Conservation (phyloP, 2,888 invertebrate genomes). For the Tinea semifulvella region DNA sequence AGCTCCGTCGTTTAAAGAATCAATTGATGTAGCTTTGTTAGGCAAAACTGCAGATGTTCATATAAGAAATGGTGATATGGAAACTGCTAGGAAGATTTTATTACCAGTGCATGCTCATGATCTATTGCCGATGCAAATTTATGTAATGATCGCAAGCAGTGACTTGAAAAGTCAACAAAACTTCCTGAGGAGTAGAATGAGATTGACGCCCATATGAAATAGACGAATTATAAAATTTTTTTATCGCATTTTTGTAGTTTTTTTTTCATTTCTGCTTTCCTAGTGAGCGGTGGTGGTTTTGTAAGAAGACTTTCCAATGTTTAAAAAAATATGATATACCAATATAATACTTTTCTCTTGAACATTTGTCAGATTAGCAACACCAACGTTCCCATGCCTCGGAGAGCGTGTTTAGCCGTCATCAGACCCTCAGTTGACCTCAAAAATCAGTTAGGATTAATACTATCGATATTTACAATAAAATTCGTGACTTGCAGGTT, state of each 20-base stretch:
- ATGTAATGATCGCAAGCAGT: constrained; percentile 64
- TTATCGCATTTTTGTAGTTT: neutral
- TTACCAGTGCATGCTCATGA: constrained; percentile 56
- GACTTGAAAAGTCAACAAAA: constrained; percentile 59
- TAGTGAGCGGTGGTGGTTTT: too few relatives aligned
- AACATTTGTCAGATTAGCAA: too few relatives aligned
- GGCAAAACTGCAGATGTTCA: constrained; percentile 63
- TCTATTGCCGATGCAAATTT: constrained; percentile 62
- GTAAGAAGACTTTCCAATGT: too few relatives aligned
- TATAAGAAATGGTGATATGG: constrained; percentile 51
- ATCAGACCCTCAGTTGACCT: too few relatives aligned
- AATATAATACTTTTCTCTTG: too few relatives aligned
- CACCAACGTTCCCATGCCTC: too few relatives aligned
- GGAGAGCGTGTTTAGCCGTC: too few relatives aligned
- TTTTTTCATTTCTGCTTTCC: neutral
- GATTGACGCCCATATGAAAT: constrained; percentile 23
- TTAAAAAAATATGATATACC: too few relatives aligned
- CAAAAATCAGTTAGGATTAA: too few relatives aligned
- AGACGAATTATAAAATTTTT: neutral
- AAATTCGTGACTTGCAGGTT: too few relatives aligned
- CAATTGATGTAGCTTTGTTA: constrained; percentile 60
- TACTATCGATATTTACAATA: too few relatives aligned
- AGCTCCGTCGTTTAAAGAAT: constrained; percentile 51
- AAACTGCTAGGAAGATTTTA: constrained; percentile 55
- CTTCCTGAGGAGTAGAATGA: constrained; percentile 38